Evolutionary conservation across 2,797 vertebrate species (phyloP), one percentile per base, ranked within the genome.

Genomic region (Limnodromus scolopaceus): DNA sequence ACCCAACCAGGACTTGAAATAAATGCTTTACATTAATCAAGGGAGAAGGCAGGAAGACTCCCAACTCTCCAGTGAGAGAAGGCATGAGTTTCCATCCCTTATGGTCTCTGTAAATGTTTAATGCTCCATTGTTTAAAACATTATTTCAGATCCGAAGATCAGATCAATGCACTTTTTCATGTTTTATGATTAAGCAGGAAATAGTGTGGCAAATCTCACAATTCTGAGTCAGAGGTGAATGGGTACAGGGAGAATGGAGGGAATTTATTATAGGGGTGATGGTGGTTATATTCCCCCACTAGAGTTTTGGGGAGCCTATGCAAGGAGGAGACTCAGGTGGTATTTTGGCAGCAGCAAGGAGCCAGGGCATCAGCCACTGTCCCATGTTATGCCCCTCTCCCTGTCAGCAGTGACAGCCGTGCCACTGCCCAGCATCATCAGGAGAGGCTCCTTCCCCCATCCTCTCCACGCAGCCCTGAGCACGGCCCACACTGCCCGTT

Each of bases 401-500:
- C 2, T 14, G 2, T 24, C 6, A 2, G 18, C 28, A 64, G 11
- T 53, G 41, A 65, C 38, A 53, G 16, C 16, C 3, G 0, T 45
- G 32, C 7, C 22, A 19, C 11, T 45, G 32, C 16, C 18, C n/a
- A 46, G 5, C 28, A 64, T 22, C 45, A 16, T n/a, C 39, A 34
- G 23, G 11, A 78, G 13, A 66, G 10, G 28, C 10, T 28, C 9
- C 3, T 64, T 83, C 23, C 30, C 18, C 28, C 9, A 6, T n/a
- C 3, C 0, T 22, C 38, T 49, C 12, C 27, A 14, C 0, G 0
- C 28, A 60, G n/a, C 9, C 5, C 24, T 2, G 8, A 86, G 11
- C 12, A 5, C 1, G 3, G 48, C 4, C 4, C 5, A 5, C 24
- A 14, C n/a, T 45, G n/a, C 18, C 36, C 1, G 0, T 60, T 68